A percentile compares a stretch with the other conserved stretches of the same genome.
These are phyloP conservation scores for Harpegnathos saltator DNA, from an alignment of 1,140 invertebrate genomes.

Conservation along the genomic window DNA sequence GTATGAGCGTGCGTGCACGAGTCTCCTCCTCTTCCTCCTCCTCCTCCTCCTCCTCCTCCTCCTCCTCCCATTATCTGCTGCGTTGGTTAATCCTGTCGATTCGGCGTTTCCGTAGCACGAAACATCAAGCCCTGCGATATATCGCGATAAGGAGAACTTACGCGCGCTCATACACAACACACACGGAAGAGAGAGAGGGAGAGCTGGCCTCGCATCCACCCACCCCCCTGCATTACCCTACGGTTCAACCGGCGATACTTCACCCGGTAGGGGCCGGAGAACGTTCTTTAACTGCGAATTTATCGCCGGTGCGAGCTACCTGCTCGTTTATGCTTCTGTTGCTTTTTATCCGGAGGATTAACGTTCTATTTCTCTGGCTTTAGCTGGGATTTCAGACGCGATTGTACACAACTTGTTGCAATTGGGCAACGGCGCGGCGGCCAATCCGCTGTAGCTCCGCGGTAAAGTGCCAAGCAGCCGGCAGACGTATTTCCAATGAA, in stretches of 20 bases:
- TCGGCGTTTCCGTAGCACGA: conserved; percentile 2
- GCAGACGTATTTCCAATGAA: conserved; percentile 29
- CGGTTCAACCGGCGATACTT: conserved; percentile 33
- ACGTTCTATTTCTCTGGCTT: conserved; percentile 63
- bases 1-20: too few species aligned
- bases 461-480: conserved; percentile 1
- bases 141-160: conserved; percentile 53
- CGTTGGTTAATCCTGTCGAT: conserved; percentile 39
- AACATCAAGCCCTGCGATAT: conserved; percentile 34
- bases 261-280: background rate
- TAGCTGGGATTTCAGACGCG: conserved; percentile 65
- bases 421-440: conserved; percentile 17
- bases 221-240: too few species aligned
- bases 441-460: background rate
- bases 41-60: background rate
- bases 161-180: conserved; percentile 1
- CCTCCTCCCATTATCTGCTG: conserved; percentile 33
- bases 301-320: conserved; percentile 51
- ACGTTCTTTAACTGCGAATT: conserved; percentile 59
- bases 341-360: conserved; percentile 66
- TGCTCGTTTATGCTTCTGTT: conserved; percentile 59
- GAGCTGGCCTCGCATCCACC: too few species aligned
- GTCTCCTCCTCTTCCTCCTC: too few species aligned
- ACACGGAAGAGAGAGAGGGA: background rate
- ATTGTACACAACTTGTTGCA: conserved; percentile 74